phyloP scores from a whole-genome alignment of 2,113 vertebrate genomes.

The Myocastor coypus region DNA sequence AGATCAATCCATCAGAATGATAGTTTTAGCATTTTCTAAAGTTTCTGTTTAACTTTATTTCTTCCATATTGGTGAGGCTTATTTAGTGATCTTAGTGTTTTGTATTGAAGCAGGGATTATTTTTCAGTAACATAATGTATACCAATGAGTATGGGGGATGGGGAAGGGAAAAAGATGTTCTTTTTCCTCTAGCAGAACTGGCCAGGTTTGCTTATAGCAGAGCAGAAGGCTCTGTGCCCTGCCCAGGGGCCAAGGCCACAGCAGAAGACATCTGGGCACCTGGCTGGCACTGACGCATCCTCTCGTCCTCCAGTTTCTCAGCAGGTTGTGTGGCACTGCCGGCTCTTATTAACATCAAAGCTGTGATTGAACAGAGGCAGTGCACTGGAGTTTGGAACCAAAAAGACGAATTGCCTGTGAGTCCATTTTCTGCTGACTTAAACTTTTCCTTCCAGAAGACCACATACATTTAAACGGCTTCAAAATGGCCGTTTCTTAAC shows the following conservation, averaged over 20 bases:
- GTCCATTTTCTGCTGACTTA: slow-evolving; percentile 69
- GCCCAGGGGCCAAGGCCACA: background rate
- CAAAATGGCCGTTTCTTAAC: background rate
- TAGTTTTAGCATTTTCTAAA: background rate
- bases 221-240: background rate
- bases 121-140: background rate
- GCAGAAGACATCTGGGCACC: no score
- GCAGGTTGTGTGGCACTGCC: slow-evolving; percentile 93
- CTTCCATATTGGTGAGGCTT: background rate
- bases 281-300: background rate
- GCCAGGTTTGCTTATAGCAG: background rate
- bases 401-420: slow-evolving; percentile 93
- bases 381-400: slow-evolving; percentile 94
- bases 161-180: background rate
- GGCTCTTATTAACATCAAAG: slow-evolving; percentile 93
- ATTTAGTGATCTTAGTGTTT: background rate
- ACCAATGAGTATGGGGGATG: background rate
- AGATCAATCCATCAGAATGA: background rate
- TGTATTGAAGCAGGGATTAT: background rate
- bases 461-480: background rate
- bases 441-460: background rate
- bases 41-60: background rate
- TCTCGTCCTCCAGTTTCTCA: slow-evolving; percentile 88
- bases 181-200: background rate
- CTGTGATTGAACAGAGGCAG: slow-evolving; percentile 93